Evolutionary conservation across 2,113 vertebrate species (phyloP).

Genomic region (Nestor notabilis): DNA sequence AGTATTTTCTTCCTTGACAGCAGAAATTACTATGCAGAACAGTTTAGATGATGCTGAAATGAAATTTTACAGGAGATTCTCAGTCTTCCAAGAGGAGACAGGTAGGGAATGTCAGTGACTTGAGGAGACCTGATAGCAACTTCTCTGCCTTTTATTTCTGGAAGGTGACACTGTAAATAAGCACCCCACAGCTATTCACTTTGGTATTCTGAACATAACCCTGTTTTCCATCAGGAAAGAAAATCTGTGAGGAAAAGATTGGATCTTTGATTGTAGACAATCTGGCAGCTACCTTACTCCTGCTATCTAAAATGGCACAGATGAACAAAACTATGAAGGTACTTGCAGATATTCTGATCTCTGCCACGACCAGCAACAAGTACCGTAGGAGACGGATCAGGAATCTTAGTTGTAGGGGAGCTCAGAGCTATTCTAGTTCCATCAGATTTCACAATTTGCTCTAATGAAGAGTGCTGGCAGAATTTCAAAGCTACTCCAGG

Average conservation of each 20-base stretch:
- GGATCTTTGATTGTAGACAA: not conserved
- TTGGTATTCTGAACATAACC: not conserved
- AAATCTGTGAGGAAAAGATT: not conserved
- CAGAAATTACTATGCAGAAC: not conserved
- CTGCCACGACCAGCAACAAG: not conserved
- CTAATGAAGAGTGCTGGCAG: slow-evolving; percentile 54
- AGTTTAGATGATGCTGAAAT: not conserved
- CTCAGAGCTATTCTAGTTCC: slow-evolving; percentile 59
- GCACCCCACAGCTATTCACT: not conserved
- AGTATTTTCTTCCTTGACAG: slow-evolving; percentile 44
- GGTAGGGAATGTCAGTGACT: not conserved
- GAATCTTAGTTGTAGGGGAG: slow-evolving; percentile 38
- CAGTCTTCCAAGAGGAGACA: not conserved
- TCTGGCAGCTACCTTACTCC: slow-evolving; percentile 26
- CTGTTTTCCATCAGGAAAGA: not conserved
- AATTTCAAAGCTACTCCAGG: slow-evolving; percentile 55
- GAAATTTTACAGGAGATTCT: not conserved
- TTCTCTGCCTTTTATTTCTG: not conserved
- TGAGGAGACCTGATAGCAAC: not conserved
- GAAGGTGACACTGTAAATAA: not conserved
- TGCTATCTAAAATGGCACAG: not conserved
- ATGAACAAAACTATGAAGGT: not conserved
- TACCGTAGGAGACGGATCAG: not conserved
- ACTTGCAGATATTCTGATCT: not conserved
- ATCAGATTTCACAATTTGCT: slow-evolving; percentile 59